phyloP scores from a whole-genome alignment of 2,797 vertebrate genomes.

The Nyctibius grandis region DNA sequence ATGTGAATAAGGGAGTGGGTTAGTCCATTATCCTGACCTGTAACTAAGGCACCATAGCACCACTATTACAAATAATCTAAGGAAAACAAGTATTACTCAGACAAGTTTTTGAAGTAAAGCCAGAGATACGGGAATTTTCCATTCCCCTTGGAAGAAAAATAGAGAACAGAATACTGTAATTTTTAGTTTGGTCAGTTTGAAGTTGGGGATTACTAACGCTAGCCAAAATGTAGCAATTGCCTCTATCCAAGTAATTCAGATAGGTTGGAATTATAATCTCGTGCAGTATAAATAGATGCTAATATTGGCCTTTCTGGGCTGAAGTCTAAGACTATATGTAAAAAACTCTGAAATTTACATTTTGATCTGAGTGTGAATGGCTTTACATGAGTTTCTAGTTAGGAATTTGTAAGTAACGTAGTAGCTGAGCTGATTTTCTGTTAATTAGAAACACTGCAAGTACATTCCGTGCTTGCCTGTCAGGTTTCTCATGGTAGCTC shows the following conservation, averaged over 20 bases:
- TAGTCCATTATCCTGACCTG: not conserved
- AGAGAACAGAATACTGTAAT: not conserved
- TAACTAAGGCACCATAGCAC: not conserved
- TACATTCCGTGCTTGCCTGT: not conserved
- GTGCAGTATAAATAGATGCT: not conserved
- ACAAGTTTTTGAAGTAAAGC: constrained; percentile 18
- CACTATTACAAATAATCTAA: not conserved
- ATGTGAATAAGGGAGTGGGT: not conserved
- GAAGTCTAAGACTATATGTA: not conserved
- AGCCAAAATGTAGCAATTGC: not conserved
- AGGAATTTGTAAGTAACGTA: not conserved
- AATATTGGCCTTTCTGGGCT: not conserved
- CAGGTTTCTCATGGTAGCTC: not conserved
- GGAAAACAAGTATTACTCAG: not conserved
- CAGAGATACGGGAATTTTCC: constrained; percentile 48
- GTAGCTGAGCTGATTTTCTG: not conserved
- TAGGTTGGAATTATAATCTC: not conserved
- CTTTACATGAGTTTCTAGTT: not conserved
- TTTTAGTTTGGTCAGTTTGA: not conserved
- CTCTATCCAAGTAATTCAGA: not conserved
- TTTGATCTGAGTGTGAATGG: not conserved
- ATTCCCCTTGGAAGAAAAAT: constrained; percentile 5
- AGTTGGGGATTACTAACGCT: not conserved
- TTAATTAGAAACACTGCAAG: not conserved
- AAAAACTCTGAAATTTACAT: not conserved